Evolutionary conservation across 2,888 invertebrate genomes (phyloP).

Genomic region (Auanema freiburgensis): DNA sequence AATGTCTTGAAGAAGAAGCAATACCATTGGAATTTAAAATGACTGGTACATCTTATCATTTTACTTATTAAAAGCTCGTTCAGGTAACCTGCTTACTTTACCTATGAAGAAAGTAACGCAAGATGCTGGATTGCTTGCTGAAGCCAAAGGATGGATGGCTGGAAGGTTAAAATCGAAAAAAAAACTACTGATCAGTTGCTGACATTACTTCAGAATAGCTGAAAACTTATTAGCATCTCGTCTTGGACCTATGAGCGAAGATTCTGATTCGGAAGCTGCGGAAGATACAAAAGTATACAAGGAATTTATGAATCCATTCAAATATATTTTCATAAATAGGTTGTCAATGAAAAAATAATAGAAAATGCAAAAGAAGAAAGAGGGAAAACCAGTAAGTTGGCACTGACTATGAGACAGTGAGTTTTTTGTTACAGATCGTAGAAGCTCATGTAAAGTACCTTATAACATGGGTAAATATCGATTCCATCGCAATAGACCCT

Average conservation of each 20-base stretch:
- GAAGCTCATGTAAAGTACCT: background rate
- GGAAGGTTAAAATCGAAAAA: slow-evolving; percentile 23
- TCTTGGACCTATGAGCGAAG: slow-evolving; percentile 24
- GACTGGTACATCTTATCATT: slow-evolving; percentile 30
- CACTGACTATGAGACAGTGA: too few relatives aligned
- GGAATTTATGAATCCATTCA: slow-evolving; percentile 11
- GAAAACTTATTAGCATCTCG: slow-evolving; percentile 42
- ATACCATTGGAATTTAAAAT: slow-evolving; percentile 56
- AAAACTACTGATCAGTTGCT: background rate
- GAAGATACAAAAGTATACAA: slow-evolving; percentile 17
- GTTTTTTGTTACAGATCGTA: too few relatives aligned
- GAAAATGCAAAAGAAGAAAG: too few relatives aligned
- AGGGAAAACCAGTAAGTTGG: too few relatives aligned
- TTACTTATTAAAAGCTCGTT: background rate
- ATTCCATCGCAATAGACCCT: slow-evolving; percentile 19
- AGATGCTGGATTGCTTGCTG: slow-evolving; percentile 31
- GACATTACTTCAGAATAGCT: slow-evolving; percentile 27
- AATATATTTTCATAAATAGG: background rate
- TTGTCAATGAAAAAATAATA: too few relatives aligned
- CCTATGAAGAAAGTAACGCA: slow-evolving; percentile 30
- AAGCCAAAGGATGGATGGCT: slow-evolving; percentile 43
- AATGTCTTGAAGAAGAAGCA: slow-evolving; percentile 49
- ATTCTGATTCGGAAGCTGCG: slow-evolving; percentile 34
- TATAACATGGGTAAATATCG: slow-evolving; percentile 7
- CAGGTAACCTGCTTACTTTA: slow-evolving; percentile 28